Base-by-base conservation (phyloP, 2,113 vertebrate genomes). In the Psettodes erumei region DNA sequence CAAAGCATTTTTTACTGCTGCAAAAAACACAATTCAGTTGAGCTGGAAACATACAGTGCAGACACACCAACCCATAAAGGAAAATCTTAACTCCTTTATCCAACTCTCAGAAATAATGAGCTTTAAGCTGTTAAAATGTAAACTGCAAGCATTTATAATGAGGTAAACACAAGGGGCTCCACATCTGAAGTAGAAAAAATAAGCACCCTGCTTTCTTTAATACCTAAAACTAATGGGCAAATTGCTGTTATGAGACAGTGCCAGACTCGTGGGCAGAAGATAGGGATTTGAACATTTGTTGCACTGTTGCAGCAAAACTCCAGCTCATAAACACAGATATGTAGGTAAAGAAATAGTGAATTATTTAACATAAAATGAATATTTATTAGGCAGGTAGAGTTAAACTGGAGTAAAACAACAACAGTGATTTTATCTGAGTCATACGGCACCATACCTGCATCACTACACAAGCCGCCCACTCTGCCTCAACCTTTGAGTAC, bases 181-280 rank as follows among this genome's bases (percentile, higher is more conserved):
- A 62, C 38, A 85, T 77, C 54, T 61, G 60, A 30, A 54, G 63
- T 33, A 42, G 28, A 30, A 53, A 28, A 67, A 66, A 65, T 37
- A 73, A 43, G 2, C 43, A 48, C 5, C 53, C 47, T 77, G 58
- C 25, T 38, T 79, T 65, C 60, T 68, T 77, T 85, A 76, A 82
- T 85, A 82, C 38, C 65, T 67, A 54, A 75, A 58, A 77, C 65
- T 78, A 87, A 87, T 74, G 54, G 59, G 73, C 25, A 71, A 81
- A 77, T 77, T 71, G 62, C 77, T 84, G 86, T 59, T 25, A 40
- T 48, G 71, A 81, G 69, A 71, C 73, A 33, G 63, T 81, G 73
- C 69, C 75, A 84, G 75, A 81, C 58, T 78, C 5, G 75, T 76
- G 71, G 89, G 80, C 73, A 74, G 82, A 21, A 54, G 75, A 82